Evolutionary conservation across 2,888 invertebrate genomes (phyloP), one percentile per base, ranked within the genome.

Genomic region (Tromatobia lineatoria): DNA sequence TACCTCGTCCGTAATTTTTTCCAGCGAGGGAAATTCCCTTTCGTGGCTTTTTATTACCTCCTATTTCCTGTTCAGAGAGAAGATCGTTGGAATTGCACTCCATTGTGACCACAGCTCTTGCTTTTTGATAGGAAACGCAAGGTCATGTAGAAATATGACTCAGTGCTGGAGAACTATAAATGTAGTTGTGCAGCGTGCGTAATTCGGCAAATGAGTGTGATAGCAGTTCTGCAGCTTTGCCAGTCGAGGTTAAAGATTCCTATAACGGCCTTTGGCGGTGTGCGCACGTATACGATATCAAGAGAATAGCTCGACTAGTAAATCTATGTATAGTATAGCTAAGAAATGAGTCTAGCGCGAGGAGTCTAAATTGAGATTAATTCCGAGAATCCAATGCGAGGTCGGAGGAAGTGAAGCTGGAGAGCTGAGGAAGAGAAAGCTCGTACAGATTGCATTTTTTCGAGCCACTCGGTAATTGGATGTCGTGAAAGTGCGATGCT

Each of bases 291-390:
- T 52, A 57, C 52, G 59, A 15, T 75, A 78, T 75, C 69, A 69
- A 79, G 74, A 79, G 69, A 74, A 78, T 61, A 59, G 67, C 42
- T n/a, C 23, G 54, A 29, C 25, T 42, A 13, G 15, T 59, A 67
- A 38, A 52, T 61, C 59, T 66, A 67, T 59, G 52, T 61, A 45
- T 34, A 74, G 25, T 29, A 50, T 45, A 54, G 20, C 73, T 45
- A 82, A 74, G 74, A 45, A 69, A 54, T 74, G 59, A 54, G 74
- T 70, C 45, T 77, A 52, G 67, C 69, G 13, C 61, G 74, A 79
- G 82, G 69, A 82, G 74, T 74, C 74, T 74, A 79, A 79, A 82
- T 82, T 82, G 78, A 82, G 82, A 82, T 82, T 82, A 82, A 82
- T 82, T 67, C 45, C 69, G 69, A 38, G 74, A 82, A 82, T 79